A percentile compares a stretch with the other conserved stretches of the same genome.
Evolutionary conservation across 2,113 vertebrate genomes (phyloP).

Genomic region (Catharus minimus): DNA sequence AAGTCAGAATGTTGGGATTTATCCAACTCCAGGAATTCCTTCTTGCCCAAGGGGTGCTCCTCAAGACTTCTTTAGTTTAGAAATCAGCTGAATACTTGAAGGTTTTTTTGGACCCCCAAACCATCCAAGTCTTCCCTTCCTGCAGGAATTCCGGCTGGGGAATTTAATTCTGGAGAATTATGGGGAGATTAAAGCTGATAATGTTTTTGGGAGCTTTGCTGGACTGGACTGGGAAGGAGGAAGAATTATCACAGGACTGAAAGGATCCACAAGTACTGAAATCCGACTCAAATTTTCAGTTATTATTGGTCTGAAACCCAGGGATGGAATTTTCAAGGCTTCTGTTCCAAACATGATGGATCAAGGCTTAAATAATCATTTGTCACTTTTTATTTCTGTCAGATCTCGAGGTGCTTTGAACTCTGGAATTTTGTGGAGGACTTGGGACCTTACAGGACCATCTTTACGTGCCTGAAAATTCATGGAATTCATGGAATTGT

Average conservation of each 20-base stretch:
- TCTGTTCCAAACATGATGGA: neutral
- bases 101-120: neutral
- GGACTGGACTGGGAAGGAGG: neutral
- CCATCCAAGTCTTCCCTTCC: neutral
- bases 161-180: neutral
- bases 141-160: neutral
- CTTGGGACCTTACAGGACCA: neutral
- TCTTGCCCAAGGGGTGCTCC: fast-evolving
- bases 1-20: neutral
- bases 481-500: neutral
- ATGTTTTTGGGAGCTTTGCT: neutral
- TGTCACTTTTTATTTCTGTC: neutral
- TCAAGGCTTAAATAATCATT: neutral
- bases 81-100: neutral
- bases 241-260: neutral
- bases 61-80: neutral
- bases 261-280: neutral
- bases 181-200: neutral
- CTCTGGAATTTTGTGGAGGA: neutral
- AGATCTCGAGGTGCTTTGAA: neutral
- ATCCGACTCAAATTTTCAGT: neutral
- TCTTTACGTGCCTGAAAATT: neutral
- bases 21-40: neutral
- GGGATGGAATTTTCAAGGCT: neutral
- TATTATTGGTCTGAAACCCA: neutral